Evolutionary conservation across 2,797 vertebrate species (phyloP).

Genomic region (Tolypeutes matacus): DNA sequence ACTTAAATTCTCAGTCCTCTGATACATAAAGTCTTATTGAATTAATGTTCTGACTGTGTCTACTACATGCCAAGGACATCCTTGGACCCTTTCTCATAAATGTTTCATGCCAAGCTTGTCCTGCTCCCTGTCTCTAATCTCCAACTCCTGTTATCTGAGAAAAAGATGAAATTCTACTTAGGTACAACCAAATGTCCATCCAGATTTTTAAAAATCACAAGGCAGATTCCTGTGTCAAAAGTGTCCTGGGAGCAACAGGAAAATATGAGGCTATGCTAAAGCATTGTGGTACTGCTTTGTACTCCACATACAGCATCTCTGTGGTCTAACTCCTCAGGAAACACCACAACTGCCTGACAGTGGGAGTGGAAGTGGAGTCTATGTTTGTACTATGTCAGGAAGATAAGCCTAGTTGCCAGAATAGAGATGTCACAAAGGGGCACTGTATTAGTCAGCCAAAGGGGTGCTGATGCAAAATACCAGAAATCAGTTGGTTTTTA

Average conservation of each 20-base stretch:
- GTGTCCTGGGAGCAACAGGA: background rate
- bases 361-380: background rate
- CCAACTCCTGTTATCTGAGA: background rate
- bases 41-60: background rate
- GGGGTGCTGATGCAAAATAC: too few species aligned
- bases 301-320: background rate
- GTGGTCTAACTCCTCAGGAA: background rate
- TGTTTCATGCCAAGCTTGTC: background rate
- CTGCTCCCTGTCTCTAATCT: background rate
- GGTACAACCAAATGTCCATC: background rate
- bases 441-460: too few species aligned
- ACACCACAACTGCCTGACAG: background rate
- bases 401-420: background rate
- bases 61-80: background rate
- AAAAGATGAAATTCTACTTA: background rate
- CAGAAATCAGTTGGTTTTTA: too few species aligned
- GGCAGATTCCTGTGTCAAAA: background rate
- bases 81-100: background rate
- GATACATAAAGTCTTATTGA: background rate
- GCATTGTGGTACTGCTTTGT: rapidly evolving
- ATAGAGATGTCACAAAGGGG: background rate
- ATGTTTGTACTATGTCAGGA: background rate
- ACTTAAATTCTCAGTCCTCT: background rate
- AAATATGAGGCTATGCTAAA: background rate
- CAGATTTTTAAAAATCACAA: background rate